Evolutionary conservation across 2,797 vertebrate species (phyloP), one percentile per base, ranked within the genome.

Genomic region (Lophotriccus pileatus): DNA sequence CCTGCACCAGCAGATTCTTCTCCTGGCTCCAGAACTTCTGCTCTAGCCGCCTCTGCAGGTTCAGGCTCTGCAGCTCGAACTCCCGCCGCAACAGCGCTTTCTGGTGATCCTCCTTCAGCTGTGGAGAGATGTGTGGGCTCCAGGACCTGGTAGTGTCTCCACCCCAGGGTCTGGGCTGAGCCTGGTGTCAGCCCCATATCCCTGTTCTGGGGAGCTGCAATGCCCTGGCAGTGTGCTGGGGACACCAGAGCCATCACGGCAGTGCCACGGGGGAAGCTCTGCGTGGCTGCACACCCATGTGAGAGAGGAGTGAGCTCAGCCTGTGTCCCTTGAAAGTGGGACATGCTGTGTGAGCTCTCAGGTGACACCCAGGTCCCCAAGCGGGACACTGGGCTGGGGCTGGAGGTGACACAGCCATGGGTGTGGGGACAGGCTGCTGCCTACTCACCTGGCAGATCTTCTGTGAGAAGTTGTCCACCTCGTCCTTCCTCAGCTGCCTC

Each of bases 21-120:
- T 99, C 99, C 97, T 99, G 99, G 96, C 98, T 98, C 99, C 99
- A 99, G 94, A 99, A 98, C 96, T 98, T 99, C 97, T 99, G 99
- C 97, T 99, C 99, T 84, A 99, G 98, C 20, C 99, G 97, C 13
- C 98, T 98, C 98, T 99, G 99, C 28, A 99, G 98, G 84, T 98
- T 99, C 93, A 99, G 96, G 95, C 99, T 99, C 98, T 99, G 99
- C 88, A 99, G 98, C 97, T 99, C 99, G 49, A 99, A 99, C 96
- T 99, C 99, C 34, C 98, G 97, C 34, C 98, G 97, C 90, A 99
- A 97, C 94, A 99, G 97, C 2, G 98, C 98, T 97, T 99, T 99
- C 97, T 99, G 99, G 94, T 99, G 99, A 96, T 99, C 99, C 58
- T 99, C 99, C 94, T 99, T 99, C 79, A 99, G 97, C 99, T 99